These are phyloP conservation scores for Plodia interpunctella DNA, from an alignment of 1,140 invertebrate genomes.

Conservation along the genomic window DNA sequence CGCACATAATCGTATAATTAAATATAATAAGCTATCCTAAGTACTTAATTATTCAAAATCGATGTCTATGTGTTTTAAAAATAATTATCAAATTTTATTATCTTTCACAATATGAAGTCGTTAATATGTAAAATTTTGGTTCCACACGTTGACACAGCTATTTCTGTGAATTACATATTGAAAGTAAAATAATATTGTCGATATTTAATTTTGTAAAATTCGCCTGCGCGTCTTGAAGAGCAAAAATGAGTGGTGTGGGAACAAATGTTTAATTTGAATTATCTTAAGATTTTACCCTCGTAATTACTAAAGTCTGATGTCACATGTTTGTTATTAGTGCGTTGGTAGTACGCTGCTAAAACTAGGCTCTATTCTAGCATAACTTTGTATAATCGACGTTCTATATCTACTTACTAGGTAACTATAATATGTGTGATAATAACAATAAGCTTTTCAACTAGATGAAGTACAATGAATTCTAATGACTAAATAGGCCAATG, in stretches of 20 bases:
- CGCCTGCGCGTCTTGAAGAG: constrained; percentile 9
- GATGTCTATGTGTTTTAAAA: background rate
- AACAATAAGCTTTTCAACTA: constrained; percentile 73
- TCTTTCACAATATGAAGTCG: background rate
- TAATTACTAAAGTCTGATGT: constrained; percentile 40
- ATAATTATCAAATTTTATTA: no score
- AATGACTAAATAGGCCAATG: constrained; percentile 68
- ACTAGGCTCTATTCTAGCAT: constrained; percentile 48
- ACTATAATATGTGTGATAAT: constrained; percentile 71
- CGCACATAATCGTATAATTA: background rate
- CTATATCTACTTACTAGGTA: constrained; percentile 66
- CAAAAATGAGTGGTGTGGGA: constrained; percentile 23
- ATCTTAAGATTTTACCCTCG: constrained; percentile 18
- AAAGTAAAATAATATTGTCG: background rate
- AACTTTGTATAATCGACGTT: constrained; percentile 69
- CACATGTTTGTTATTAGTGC: constrained; percentile 27
- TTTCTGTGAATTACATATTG: background rate
- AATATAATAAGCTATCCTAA: background rate
- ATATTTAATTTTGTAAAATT: background rate
- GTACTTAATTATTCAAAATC: background rate
- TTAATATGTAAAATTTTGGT: background rate
- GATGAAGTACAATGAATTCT: constrained; percentile 73
- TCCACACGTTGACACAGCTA: background rate
- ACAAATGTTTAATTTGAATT: constrained; percentile 27
- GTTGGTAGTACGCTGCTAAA: constrained; percentile 19